A percentile compares a stretch with the other conserved stretches of the same genome.
These are phyloP conservation scores for Psittacula echo DNA, from an alignment of 2,797 vertebrate species.

Conservation along the genomic window DNA sequence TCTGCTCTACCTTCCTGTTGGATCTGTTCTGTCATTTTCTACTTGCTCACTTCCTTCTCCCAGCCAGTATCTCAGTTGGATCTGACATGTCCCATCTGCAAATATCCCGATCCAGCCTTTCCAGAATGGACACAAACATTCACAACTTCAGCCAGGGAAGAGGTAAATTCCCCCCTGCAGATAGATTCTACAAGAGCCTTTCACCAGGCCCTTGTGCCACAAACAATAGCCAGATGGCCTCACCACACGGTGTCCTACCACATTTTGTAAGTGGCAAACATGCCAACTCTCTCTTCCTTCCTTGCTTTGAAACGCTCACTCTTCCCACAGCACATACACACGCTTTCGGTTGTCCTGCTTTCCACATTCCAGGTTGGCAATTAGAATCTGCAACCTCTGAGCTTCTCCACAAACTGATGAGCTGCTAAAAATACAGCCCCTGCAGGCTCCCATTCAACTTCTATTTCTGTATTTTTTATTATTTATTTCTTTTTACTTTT, in stretches of 20 bases:
- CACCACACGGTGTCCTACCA: not conserved
- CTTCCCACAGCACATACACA: not conserved
- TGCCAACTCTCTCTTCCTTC: conserved; percentile 16
- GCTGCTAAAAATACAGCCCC: conserved; percentile 81
- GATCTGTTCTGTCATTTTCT: not conserved
- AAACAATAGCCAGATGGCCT: conserved; percentile 37
- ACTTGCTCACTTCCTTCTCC: not conserved
- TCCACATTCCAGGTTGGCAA: conserved; percentile 68
- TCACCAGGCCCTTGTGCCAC: not conserved
- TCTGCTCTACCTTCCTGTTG: not conserved
- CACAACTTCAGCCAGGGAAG: not conserved
- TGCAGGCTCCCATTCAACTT: conserved; percentile 76
- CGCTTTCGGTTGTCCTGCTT: conserved; percentile 50
- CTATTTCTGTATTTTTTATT: conserved; percentile 78
- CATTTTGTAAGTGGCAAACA: not conserved
- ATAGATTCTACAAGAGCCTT: not conserved
- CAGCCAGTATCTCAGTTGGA: not conserved
- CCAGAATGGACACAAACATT: not conserved
- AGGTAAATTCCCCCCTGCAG: not conserved
- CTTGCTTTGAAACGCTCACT: not conserved
- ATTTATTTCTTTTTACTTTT: conserved; percentile 68
- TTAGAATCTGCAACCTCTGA: conserved; percentile 76
- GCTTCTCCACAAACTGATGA: conserved; percentile 74
- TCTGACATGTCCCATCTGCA: conserved; percentile 3
- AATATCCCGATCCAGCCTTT: not conserved